Conservation (phyloP, 2,888 invertebrate genomes). For the Caenorhabditis afra region DNA sequence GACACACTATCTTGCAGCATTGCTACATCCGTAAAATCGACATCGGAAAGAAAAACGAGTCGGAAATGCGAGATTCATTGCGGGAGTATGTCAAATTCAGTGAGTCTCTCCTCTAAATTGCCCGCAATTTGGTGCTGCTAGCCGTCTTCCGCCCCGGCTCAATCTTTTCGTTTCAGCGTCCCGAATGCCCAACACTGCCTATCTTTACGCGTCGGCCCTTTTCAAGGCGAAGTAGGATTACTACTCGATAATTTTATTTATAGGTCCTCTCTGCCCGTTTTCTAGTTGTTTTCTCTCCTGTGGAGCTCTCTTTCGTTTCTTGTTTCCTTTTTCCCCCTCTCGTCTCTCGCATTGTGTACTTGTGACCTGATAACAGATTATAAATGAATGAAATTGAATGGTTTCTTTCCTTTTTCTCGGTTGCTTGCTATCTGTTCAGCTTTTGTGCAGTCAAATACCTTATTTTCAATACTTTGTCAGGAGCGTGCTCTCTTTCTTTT, state of each 20-base stretch:
- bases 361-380: slow-evolving; percentile 31
- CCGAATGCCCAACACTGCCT: slow-evolving; percentile 50
- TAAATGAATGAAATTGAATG: not conserved
- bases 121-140: slow-evolving; percentile 11
- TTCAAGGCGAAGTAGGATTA: slow-evolving; percentile 46
- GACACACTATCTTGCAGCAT: slow-evolving; percentile 56
- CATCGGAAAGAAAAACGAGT: slow-evolving; percentile 60
- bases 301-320: not conserved
- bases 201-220: slow-evolving; percentile 56
- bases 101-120: slow-evolving; percentile 39
- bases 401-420: slow-evolving; percentile 2
- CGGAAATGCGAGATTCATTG: slow-evolving; percentile 64
- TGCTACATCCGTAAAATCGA: slow-evolving; percentile 71
- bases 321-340: slow-evolving; percentile 22
- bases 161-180: slow-evolving; percentile 48
- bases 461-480: slow-evolving; percentile 1
- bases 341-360: slow-evolving; percentile 14
- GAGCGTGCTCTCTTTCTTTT: too few species aligned
- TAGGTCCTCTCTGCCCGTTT: slow-evolving; percentile 7
- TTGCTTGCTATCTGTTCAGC: slow-evolving; percentile 31
- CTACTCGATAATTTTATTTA: slow-evolving; percentile 23
- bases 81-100: slow-evolving; percentile 64
- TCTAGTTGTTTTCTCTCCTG: slow-evolving; percentile 13
- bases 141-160: too few species aligned
- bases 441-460: slow-evolving; percentile 45